Evolutionary conservation across 1,140 invertebrate species (phyloP), one percentile per base, ranked within the genome.

Genomic region (Pristionchus pacificus): DNA sequence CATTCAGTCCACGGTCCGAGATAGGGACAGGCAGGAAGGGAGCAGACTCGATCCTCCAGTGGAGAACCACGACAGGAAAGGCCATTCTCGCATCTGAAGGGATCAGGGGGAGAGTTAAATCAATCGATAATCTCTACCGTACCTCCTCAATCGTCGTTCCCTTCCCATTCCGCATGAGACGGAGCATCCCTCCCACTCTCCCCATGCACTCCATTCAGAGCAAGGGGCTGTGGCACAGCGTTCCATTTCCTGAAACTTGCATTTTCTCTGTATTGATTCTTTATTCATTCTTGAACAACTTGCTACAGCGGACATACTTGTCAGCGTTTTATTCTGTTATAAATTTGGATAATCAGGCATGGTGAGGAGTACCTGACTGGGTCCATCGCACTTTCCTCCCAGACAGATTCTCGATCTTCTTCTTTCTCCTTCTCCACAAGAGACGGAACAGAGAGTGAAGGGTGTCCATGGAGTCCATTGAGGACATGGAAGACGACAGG

Each of bases 1-100:
- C 92, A 93, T 0, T 86, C 74, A 0, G 88, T 88, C 90, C 91
- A 93, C 30, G 87, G 86, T 25, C 87, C 87, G 90, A 90, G 91
- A 1, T 85, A 61, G 1, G 74, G 74, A 28, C 74, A 75, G 2
- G 70, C 65, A 15, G 62, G 65, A 31, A 62, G 30, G 38, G 74
- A 66, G 49, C 74, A 75, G 1, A 32, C n/a, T 28, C 66, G 38
- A 10, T 72, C 65, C 60, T 75, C 74, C 1, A 68, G 32, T 65
- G 74, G 38, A 31, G 65, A 65, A 29, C 74, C 74, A 2, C 65
- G 70, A 32, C 74, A 75, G 28, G 68, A 59, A 32, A 73, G 30
- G 19, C 71, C 71, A 63, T 73, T 73, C 71, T 73, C 32, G 38
- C 38, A 49, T 49, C 38, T 49, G 38, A 49, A 49, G 6, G 19